Base-by-base conservation (phyloP, 2,888 invertebrate genomes). In the Odontothrips loti region DNA sequence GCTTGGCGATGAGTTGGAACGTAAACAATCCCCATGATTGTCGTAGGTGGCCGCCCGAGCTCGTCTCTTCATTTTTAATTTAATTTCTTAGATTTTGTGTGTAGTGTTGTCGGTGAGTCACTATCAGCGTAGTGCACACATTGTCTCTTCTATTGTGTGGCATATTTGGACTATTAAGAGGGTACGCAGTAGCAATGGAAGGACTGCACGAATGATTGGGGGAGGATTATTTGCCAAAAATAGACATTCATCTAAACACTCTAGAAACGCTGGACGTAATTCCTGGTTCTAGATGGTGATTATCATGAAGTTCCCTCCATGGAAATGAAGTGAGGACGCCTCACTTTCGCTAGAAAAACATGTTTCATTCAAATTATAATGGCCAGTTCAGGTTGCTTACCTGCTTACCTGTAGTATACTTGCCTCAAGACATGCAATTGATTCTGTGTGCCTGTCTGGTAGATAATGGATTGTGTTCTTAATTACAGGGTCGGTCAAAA, bases 1-100 rank as follows among this genome's bases (percentile, higher is more conserved):
- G 58, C 58, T 58, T 6, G 34, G 68, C 68, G 68, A 75, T 75
- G 68, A 75, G 68, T 23, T 75, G 68, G 68, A 75, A 75, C 68
- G 68, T 75, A 75, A 75, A 75, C 68, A 75, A 75, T 75, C 68
- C 68, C 58, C 10, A 20, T 20, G 20, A 20, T 20, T 15, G 58
- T 58, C 58, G 6, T 15, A 11, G 15, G 15, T 17, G 20, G 20
- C 20, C 17, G 58, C 58, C 17, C 6, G 20, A 15, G 11, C 10
- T 20, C 20, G 20, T 17, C 20, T 15, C 58, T 58, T 11, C 20
- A 6, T 15, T 58, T 20, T 58, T 20, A 58, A 20, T 58, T 58
- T 11, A 58, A 58, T 20, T 58, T 15, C 58, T 20, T 20, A 58
- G 6, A 58, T 58, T 58, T 58, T 6, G 58, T 6, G 20, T 58